phyloP scores from a whole-genome alignment of 2,888 invertebrate species.

The Acrocera orbiculus region DNA sequence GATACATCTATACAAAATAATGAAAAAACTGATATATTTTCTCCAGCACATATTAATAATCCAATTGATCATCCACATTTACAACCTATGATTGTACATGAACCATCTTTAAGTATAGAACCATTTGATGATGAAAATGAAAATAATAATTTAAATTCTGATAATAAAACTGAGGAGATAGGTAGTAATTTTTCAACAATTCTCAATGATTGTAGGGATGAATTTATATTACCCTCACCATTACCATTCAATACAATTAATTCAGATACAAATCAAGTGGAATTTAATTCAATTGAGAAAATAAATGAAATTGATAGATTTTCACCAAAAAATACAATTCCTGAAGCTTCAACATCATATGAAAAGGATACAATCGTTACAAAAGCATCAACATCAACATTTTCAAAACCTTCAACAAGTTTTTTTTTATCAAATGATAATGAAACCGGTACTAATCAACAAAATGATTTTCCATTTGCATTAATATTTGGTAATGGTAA shows the following conservation, averaged over 20 bases:
- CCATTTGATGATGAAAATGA: neutral
- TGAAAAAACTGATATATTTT: too few relatives aligned
- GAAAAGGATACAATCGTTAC: neutral
- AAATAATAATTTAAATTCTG: neutral
- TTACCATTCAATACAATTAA: neutral
- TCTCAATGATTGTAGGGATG: conserved; percentile 3
- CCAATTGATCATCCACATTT: too few relatives aligned
- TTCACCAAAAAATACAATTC: neutral
- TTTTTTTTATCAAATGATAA: conserved; percentile 11
- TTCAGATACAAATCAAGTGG: conserved; percentile 1
- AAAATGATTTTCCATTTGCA: conserved; percentile 20
- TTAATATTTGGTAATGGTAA: conserved; percentile 15
- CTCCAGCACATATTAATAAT: too few relatives aligned
- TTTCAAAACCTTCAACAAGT: conserved; percentile 11
- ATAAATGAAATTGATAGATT: neutral
- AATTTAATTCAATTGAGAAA: conserved; percentile 1
- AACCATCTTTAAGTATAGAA: conserved; percentile 7
- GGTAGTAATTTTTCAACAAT: conserved; percentile 4
- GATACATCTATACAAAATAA: too few relatives aligned
- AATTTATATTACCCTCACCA: too few relatives aligned
- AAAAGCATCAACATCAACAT: conserved; percentile 5
- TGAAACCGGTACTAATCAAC: neutral
- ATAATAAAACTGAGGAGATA: neutral
- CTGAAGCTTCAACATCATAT: neutral
- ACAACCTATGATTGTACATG: conserved; percentile 9